Base-by-base conservation (phyloP, 2,888 invertebrate genomes). In the Ophion ventricosus region DNA sequence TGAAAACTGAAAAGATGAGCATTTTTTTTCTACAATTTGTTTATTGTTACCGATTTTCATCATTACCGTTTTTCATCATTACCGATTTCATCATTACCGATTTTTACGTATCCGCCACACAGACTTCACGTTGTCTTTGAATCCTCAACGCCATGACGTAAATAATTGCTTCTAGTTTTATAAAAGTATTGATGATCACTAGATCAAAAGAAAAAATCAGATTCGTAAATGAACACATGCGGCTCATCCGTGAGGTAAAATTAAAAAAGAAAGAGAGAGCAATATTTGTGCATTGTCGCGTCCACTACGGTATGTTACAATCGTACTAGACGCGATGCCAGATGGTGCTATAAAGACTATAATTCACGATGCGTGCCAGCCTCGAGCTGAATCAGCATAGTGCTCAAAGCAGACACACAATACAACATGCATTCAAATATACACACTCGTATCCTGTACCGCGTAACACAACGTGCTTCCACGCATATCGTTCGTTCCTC, bases 401-500 rank as follows among this genome's bases (percentile, higher is more conserved):
- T 76, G 72, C 69, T 70, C 54, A 26, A 43, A 72, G 72, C 23
- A 40, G 26, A 40, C 54, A 56, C 20, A 76, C 64, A 64, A 56
- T 29, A 35, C 7, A 57, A 74, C 20, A 79, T 1, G 57, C 14
- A 56, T 66, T 66, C 20, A 25, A 25, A 20, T 67, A 23, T 57
- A 79, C 75, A 40, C 63, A 78, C 66, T n/a, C 57, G 66, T 54
- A 75, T 57, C 54, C 25, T 57, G 64, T 72, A 66, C 67, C 49
- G 72, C 77, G 69, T 69, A 80, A 63, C 74, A 66, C 57, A 64
- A 49, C 57, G 80, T 82, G 82, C 84, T 85, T 85, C 82, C 82
- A 82, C 82, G 69, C 75, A 83, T 63, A 80, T 72, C 61, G 67
- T 88, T 84, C 87, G 67, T 76, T 80, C 72, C 75, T 67, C 82